These are phyloP conservation scores for Synergus japonicus DNA, from an alignment of 2,888 invertebrate genomes.

Conservation along the genomic window DNA sequence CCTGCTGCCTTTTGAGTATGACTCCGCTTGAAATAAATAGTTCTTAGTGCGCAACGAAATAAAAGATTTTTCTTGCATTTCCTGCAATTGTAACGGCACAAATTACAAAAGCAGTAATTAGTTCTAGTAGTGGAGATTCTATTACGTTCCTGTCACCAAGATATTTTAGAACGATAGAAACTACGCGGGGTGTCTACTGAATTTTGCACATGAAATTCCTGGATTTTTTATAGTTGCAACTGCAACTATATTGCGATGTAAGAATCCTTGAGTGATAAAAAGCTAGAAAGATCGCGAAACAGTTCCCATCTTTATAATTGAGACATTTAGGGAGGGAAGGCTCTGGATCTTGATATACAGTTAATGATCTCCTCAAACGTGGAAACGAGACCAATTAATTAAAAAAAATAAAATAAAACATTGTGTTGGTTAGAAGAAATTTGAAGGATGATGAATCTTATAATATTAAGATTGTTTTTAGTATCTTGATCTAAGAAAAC, in stretches of 20 bases:
- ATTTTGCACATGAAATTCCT: too few relatives aligned
- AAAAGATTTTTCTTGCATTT: slow-evolving; percentile 39
- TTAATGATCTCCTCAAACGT: slow-evolving; percentile 19
- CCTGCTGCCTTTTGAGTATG: slow-evolving; percentile 6
- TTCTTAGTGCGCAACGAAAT: slow-evolving; percentile 12
- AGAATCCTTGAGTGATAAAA: slow-evolving; percentile 1
- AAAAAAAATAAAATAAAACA: neutral
- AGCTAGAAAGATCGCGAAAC: slow-evolving; percentile 17
- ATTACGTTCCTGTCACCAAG: neutral
- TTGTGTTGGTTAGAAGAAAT: too few relatives aligned
- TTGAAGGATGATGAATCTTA: neutral
- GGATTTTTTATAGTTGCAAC: neutral
- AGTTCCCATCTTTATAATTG: slow-evolving; percentile 25
- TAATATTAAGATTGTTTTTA: too few relatives aligned
- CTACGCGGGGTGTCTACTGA: too few relatives aligned
- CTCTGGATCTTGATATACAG: neutral
- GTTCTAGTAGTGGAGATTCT: slow-evolving; percentile 27
- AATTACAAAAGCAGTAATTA: slow-evolving; percentile 29
- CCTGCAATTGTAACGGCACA: slow-evolving; percentile 35
- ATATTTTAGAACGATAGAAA: neutral
- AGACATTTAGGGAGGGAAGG: slow-evolving; percentile 15
- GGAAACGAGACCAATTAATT: slow-evolving; percentile 30
- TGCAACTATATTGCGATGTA: neutral
- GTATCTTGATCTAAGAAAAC: too few relatives aligned
- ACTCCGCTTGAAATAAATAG: slow-evolving; percentile 8